A percentile compares a stretch with the other conserved stretches of the same genome.
These are phyloP conservation scores for Ceratina australensis DNA, from an alignment of 1,140 invertebrate genomes.

Conservation along the genomic window DNA sequence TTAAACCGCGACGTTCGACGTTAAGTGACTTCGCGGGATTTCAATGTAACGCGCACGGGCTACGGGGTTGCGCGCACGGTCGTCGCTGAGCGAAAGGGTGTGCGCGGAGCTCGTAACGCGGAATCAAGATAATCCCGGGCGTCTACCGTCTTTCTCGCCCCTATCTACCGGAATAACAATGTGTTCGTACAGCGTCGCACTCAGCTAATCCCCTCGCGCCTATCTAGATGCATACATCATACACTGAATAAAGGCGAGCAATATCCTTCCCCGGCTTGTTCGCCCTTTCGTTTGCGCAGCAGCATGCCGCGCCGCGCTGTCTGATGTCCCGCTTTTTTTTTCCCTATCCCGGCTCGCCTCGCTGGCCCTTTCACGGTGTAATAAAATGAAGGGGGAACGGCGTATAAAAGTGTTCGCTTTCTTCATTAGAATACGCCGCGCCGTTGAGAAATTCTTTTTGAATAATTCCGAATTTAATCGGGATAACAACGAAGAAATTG, in stretches of 20 bases:
- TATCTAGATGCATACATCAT: slow-evolving; percentile 44
- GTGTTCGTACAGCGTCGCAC: slow-evolving; percentile 21
- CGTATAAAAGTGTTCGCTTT: too few relatives aligned
- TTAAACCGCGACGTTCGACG: slow-evolving; percentile 57
- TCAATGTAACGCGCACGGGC: slow-evolving; percentile 50
- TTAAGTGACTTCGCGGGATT: slow-evolving; percentile 62
- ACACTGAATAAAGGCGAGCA: slow-evolving; percentile 12
- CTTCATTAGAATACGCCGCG: too few relatives aligned
- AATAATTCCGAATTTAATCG: too few relatives aligned
- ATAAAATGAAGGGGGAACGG: too few relatives aligned
- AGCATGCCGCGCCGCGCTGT: neutral
- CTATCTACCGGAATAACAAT: slow-evolving; percentile 37
- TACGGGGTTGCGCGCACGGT: neutral
- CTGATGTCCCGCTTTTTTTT: neutral
- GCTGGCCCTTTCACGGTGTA: neutral
- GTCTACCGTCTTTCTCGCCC: neutral
- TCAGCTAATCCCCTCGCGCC: slow-evolving; percentile 25
- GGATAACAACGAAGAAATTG: too few relatives aligned
- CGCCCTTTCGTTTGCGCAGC: slow-evolving; percentile 3
- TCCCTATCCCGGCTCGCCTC: neutral
- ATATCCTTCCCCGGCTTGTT: neutral
- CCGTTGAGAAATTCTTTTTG: too few relatives aligned
- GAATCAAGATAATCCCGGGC: slow-evolving; percentile 57
- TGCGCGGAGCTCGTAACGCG: slow-evolving; percentile 47
- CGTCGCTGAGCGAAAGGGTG: neutral